Evolutionary conservation across 2,888 invertebrate genomes (phyloP), one percentile per base, ranked within the genome.

Genomic region (Gnatocerus cornutus): DNA sequence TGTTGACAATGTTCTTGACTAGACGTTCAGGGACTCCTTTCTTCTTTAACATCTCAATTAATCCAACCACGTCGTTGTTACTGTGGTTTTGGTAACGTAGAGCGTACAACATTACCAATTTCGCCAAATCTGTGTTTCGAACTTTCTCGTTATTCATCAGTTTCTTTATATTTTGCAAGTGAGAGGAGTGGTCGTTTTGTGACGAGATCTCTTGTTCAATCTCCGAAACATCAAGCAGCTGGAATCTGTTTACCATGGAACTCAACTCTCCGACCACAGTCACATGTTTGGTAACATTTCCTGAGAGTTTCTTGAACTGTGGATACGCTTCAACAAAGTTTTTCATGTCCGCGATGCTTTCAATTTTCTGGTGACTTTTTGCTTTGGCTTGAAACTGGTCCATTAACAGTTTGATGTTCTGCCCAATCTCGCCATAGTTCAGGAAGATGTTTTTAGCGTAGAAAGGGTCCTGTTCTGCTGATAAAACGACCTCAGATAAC

Each of bases 301-400:
- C 97, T 0, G 95, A 95, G 89, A 96, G 91, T 89, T 96, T 96
- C 87, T 98, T 98, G 83, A 99, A 99, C 76, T 98, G 93, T 0
- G 99, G 99, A 87, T 99, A 99, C 9, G 94, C 93, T 84, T 99
- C 99, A 0, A 99, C 96, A 84, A 99, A 99, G 80, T 91, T 93
- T 87, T 99, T 99, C 99, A 99, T 99, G 83, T 99, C 99, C 0
- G 94, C 90, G 79, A 99, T 99, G 78, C 97, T 97, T 87, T 99
- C 99, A 1, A 99, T 94, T 87, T 98, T 97, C 83, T 97, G 94
- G 79, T 98, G 97, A 79, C 94, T 95, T 83, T 98, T 95, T 1
- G 97, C 96, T 84, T 97, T 97, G 78, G 90, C 92, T 65, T 80
- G 80, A 85, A 98, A 99, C 80, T 98, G 97, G 69, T 99, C 98